Percentiles rank a stretch among this genome's conserved stretches.
Conservation (phyloP, 2,113 vertebrate genomes). For the Ahaetulla prasina region DNA sequence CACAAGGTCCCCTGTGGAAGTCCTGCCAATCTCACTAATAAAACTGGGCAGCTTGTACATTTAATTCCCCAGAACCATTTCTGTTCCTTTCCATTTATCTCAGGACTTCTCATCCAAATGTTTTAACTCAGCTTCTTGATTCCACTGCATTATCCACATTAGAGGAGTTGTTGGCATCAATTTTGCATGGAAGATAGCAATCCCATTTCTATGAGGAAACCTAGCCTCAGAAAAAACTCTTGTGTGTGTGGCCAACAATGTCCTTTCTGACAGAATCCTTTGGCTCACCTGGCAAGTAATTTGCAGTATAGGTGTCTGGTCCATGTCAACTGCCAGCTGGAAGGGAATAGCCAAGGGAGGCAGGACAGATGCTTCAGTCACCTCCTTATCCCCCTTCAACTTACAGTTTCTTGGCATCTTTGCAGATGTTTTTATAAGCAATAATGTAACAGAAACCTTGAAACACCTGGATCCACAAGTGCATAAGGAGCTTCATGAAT, state of each 20-base stretch:
- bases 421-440: conserved; percentile 14
- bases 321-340: not conserved
- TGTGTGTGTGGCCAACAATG: not conserved
- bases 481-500: not conserved
- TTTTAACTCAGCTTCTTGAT: not conserved
- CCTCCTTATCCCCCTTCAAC: not conserved
- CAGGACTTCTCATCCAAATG: not conserved
- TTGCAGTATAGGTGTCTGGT: not conserved
- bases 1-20: not conserved
- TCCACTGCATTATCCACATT: not conserved
- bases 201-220: not conserved
- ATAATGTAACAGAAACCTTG: not conserved
- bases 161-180: not conserved
- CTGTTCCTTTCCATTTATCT: not conserved
- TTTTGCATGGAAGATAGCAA: not conserved
- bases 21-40: not conserved
- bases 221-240: not conserved
- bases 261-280: not conserved
- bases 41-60: not conserved
- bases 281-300: not conserved
- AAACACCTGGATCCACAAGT: conserved; percentile 27
- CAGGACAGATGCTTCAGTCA: not conserved
- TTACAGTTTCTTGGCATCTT: conserved; percentile 9
- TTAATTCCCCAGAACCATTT: not conserved
- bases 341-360: conserved; percentile 1